A percentile compares a stretch with the other conserved stretches of the same genome.
Conservation (phyloP, 2,113 vertebrate genomes). For the Oxyruncus cristatus region DNA sequence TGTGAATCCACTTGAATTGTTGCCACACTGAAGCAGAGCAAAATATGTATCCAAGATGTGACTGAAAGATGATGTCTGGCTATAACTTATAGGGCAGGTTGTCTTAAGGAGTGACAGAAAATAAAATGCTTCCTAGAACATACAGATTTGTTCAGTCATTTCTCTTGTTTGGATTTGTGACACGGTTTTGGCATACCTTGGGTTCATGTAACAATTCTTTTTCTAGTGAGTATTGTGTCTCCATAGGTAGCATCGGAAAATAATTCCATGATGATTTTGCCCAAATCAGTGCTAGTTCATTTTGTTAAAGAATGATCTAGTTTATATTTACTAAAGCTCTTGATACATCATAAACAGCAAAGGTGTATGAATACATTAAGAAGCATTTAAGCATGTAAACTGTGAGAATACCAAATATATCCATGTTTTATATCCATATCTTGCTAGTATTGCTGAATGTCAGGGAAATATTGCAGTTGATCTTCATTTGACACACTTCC, state of each 20-base stretch:
- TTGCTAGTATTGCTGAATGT: neutral
- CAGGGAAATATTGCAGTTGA: neutral
- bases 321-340: neutral
- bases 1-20: neutral
- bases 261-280: neutral
- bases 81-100: neutral
- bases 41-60: neutral
- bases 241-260: neutral
- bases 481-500: neutral
- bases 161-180: neutral
- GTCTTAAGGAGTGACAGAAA: neutral
- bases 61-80: neutral
- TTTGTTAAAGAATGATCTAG: neutral
- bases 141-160: neutral
- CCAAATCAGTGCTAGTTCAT: neutral
- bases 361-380: neutral
- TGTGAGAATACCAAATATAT: neutral
- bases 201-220: neutral
- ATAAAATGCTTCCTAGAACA: neutral
- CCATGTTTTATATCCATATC: neutral
- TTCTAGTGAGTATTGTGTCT: neutral
- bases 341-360: neutral
- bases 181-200: neutral
- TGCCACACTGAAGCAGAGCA: neutral
- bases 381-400: neutral